Percentiles rank a stretch among this genome's conserved stretches.
These are phyloP conservation scores for Campylomormyrus tamandua DNA, from an alignment of 2,113 vertebrate species.

Conservation along the genomic window DNA sequence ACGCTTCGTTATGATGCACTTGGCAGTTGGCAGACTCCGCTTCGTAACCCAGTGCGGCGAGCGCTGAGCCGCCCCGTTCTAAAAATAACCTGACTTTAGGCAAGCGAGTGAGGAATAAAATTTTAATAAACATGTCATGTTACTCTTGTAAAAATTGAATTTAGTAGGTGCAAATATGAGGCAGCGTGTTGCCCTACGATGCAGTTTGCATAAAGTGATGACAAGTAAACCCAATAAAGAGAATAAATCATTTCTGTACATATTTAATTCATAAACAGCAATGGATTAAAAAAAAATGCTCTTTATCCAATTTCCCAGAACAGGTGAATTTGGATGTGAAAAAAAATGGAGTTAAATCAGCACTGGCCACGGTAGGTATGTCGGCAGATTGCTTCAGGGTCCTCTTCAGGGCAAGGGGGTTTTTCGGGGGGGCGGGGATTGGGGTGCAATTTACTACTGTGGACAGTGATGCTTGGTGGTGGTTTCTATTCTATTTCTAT, in stretches of 20 bases:
- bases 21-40: neutral
- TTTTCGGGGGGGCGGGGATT: neutral
- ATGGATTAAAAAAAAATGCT: slow-evolving; percentile 15
- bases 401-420: neutral
- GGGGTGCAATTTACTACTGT: neutral
- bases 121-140: slow-evolving; percentile 24
- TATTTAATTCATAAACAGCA: slow-evolving; percentile 17
- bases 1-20: neutral
- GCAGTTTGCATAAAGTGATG: slow-evolving; percentile 2
- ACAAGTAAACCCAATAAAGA: slow-evolving; percentile 22
- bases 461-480: neutral
- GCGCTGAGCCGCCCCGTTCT: neutral
- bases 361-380: neutral
- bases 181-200: neutral
- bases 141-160: slow-evolving; percentile 21
- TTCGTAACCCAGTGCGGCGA: neutral
- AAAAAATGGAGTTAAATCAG: neutral
- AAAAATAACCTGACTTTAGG: slow-evolving; percentile 20
- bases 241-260: slow-evolving; percentile 19
- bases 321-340: neutral
- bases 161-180: slow-evolving; percentile 8
- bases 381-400: neutral
- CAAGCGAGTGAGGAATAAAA: slow-evolving; percentile 13
- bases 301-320: slow-evolving; percentile 10
- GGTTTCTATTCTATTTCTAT: too few relatives aligned